Conservation (phyloP, 1,140 invertebrate species). For the Drosophila willistoni region DNA sequence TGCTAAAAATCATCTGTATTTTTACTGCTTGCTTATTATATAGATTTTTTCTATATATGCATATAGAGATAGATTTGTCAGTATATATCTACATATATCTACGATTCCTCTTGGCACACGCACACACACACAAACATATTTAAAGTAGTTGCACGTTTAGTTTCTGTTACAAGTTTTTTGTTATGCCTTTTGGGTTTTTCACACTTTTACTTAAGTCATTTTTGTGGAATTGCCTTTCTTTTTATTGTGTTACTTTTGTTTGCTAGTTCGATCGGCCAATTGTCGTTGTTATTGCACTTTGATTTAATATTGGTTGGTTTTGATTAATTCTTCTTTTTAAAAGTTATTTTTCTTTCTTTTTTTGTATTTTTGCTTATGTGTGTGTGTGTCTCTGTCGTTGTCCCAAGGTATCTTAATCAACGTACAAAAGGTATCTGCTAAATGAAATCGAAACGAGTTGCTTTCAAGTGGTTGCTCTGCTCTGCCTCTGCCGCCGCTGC, state of each 20-base stretch:
- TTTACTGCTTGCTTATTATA: conserved; percentile 75
- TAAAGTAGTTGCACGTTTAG: conserved; percentile 58
- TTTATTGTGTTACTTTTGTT: conserved; percentile 10
- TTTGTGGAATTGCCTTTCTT: conserved; percentile 45
- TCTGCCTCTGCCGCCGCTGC: conserved; percentile 37
- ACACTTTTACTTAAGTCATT: conserved; percentile 75
- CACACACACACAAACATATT: conserved; percentile 44
- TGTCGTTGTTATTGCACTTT: conserved; percentile 27
- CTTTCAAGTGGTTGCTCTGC: conserved; percentile 77
- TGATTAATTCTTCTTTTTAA: conserved; percentile 59
- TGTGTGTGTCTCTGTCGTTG: conserved; percentile 51
- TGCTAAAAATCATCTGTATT: conserved; percentile 81
- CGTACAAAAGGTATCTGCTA: conserved; percentile 83
- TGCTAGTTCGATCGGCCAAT: conserved; percentile 3
- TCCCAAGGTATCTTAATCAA: conserved; percentile 81
- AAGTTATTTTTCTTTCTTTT: conserved; percentile 26
- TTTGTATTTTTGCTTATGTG: conserved; percentile 32
- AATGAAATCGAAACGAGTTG: conserved; percentile 83
- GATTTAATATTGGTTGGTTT: conserved; percentile 34
- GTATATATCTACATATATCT: conserved; percentile 12
- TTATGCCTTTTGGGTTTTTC: conserved; percentile 62
- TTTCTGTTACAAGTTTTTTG: conserved; percentile 34
- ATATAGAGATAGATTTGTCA: conserved; percentile 21
- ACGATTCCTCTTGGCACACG: conserved; percentile 47
- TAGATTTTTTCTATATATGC: conserved; percentile 60